These are phyloP conservation scores for Hemibagrus wyckioides DNA, from an alignment of 2,113 vertebrate genomes.

Conservation along the genomic window DNA sequence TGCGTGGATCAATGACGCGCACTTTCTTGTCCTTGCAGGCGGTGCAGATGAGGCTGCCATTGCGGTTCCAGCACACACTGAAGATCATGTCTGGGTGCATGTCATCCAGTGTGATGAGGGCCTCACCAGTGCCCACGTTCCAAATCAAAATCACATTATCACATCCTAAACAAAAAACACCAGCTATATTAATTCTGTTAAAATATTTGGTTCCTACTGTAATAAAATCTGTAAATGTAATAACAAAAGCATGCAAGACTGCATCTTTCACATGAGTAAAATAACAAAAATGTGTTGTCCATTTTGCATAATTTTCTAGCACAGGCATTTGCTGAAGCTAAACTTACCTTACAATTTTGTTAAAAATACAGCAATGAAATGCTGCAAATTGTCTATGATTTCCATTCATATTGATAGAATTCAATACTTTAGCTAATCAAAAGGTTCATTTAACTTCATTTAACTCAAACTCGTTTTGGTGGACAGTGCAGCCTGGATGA, in stretches of 20 bases:
- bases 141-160: constrained; percentile 93
- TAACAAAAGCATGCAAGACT: no score
- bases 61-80: constrained; percentile 94
- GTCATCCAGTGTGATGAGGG: constrained; percentile 90
- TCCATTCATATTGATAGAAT: background rate
- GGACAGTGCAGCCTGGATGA: background rate
- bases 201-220: background rate
- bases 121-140: constrained; percentile 96
- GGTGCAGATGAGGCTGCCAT: constrained; percentile 92
- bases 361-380: background rate
- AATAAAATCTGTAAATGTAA: background rate
- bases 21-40: constrained; percentile 98
- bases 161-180: constrained; percentile 74
- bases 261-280: background rate
- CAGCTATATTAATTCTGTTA: background rate
- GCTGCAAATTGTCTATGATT: background rate
- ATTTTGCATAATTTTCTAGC: background rate
- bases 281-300: background rate
- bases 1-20: constrained; percentile 92
- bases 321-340: background rate
- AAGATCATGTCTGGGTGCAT: constrained; percentile 96
- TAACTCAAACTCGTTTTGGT: background rate
- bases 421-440: background rate
- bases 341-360: background rate
- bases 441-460: background rate